Evolutionary conservation across 2,888 invertebrate species (phyloP).

Genomic region (Brachypterus glaber): DNA sequence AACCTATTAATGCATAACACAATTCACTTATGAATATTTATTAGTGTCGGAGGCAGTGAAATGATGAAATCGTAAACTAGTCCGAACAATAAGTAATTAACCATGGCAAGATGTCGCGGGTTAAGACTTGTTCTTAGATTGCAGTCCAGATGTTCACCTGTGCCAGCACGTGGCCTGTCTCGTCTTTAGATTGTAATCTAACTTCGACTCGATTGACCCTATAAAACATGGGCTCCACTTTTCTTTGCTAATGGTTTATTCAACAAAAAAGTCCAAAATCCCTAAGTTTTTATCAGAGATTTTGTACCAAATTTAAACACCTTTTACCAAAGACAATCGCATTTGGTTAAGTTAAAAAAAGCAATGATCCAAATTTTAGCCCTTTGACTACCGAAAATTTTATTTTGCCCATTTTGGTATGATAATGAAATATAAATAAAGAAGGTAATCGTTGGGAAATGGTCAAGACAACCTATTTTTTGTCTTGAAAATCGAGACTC

Average conservation of each 20-base stretch:
- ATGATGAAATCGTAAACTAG: slow-evolving; percentile 22
- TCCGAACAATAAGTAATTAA: slow-evolving; percentile 39
- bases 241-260: slow-evolving; percentile 10
- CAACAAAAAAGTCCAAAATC: not conserved
- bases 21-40: slow-evolving; percentile 35
- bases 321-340: too few species aligned
- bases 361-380: too few species aligned
- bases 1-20: too few species aligned
- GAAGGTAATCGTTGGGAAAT: too few species aligned
- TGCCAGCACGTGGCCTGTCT: slow-evolving; percentile 38
- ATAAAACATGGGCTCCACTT: slow-evolving; percentile 34
- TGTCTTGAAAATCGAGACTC: too few species aligned
- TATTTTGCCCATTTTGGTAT: too few species aligned
- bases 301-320: too few species aligned
- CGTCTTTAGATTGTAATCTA: slow-evolving; percentile 37
- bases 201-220: slow-evolving; percentile 34
- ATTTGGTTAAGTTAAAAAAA: too few species aligned
- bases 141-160: slow-evolving; percentile 34
- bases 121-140: slow-evolving; percentile 18
- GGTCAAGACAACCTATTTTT: too few species aligned
- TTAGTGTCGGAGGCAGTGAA: slow-evolving; percentile 28
- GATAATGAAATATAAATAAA: too few species aligned
- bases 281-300: slow-evolving; percentile 1
- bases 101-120: slow-evolving; percentile 37
- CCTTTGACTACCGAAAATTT: too few species aligned